Evolutionary conservation across 2,113 vertebrate species (phyloP), one percentile per base, ranked within the genome.

Genomic region (Cephalopholis sonnerati): DNA sequence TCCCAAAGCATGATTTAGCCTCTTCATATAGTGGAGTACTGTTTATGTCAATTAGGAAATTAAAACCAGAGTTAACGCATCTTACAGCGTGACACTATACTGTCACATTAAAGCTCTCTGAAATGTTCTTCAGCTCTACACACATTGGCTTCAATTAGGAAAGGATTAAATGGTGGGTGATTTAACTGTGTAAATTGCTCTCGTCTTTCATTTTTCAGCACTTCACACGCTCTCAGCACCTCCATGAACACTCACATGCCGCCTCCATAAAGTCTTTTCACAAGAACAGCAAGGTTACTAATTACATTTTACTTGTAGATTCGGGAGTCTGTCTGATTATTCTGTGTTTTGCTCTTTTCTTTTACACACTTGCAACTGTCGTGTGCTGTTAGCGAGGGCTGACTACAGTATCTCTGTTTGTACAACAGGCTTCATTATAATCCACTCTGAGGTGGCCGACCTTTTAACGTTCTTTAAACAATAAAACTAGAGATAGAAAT

Each of bases 251-350:
- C 20, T 62, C 46, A n/a, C n/a, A 48, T 36, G 10, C 54, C 22
- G 3, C 7, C 75, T 48, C 63, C 24, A 13, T 25, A 20, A 12
- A 36, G 13, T 74, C 9, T 24, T 51, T 53, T 39, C 16, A 58
- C 5, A 36, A 50, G 69, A 20, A 16, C 65, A 61, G 3, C 13
- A n/a, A 46, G 7, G 9, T 55, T 15, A 44, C 24, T 36, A 48
- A 36, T 73, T 48, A 50, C 39, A 39, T 55, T n/a, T 71, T 63
- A 63, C 36, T 63, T 79, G 41, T 64, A 53, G 25, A 79, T 78
- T 44, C 11, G 10, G 41, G 41, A 11, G 41, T 44, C 11, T 44
- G 41, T 44, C 41, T 44, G 41, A 44, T 44, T 44, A 44, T 11
- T 3, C 41, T 44, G 41, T 44, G 41, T 44, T 12, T 44, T 44